Evolutionary conservation across 2,888 invertebrate species (phyloP), one percentile per base, ranked within the genome.

Genomic region (Idaea dimidiata): DNA sequence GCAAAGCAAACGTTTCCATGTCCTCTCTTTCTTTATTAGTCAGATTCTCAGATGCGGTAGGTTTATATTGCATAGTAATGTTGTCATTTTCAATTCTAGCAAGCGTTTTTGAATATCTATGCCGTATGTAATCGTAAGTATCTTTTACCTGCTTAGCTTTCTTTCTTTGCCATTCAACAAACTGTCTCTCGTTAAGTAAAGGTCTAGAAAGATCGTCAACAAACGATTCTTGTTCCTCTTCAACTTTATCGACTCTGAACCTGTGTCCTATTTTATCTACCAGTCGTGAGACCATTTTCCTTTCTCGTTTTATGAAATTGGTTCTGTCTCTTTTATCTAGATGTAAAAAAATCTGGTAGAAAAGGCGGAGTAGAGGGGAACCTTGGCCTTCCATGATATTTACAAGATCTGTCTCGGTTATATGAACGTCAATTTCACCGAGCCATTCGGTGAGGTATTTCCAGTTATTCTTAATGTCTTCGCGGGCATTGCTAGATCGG

Each of bases 301-400:
- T 78, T 72, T 93, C 93, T 62, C 86, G 79, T 67, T 93, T 91
- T 31, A 94, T 90, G 71, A 94, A 94, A 73, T 93, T 85, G 16
- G 93, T 85, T 58, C 92, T 88, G 72, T 94, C 93, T 77, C 91
- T 94, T 75, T 93, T 93, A 70, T 95, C 94, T 59, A 95, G 83
- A 66, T 91, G 89, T 8, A 95, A 82, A 75, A 94, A 95, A 5
- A 95, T 79, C 78, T 94, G 93, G 79, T 95, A 95, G 76, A 95
- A 94, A 1, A 95, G 74, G 33, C 93, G 89, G 5, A 94, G 81
- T 6, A 94, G 82, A 0, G 93, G 80, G 8, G 93, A 88, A 4
- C 93, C 93, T 64, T 85, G 89, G 0, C 93, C 93, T 62, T 87
- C 84, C 66, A 92, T 91, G 16, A 95, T 87, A 61, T 88, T 88